Evolutionary conservation across 2,113 vertebrate species (phyloP).

Genomic region (Mirounga angustirostris): DNA sequence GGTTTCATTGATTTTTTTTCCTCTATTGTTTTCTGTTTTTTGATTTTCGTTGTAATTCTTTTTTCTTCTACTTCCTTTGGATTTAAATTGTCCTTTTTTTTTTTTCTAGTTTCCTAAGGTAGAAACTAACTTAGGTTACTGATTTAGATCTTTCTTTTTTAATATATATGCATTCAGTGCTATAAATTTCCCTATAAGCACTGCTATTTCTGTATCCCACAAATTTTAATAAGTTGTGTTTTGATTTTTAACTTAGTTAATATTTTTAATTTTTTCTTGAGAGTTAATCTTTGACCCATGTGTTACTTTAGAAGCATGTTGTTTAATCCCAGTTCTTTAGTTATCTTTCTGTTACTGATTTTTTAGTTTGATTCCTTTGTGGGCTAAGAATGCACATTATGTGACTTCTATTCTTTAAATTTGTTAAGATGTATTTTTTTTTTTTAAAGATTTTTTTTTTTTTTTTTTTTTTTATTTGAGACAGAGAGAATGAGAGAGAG

Average conservation of each 20-base stretch:
- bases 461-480: no score
- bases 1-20: not conserved
- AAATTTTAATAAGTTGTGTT: not conserved
- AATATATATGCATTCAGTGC: not conserved
- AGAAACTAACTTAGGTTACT: slow-evolving; percentile 3
- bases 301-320: not conserved
- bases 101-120: not conserved
- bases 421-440: not conserved
- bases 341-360: slow-evolving; percentile 7
- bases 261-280: not conserved
- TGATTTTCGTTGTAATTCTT: not conserved
- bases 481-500: no score
- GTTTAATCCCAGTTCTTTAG: not conserved
- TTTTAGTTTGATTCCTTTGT: not conserved
- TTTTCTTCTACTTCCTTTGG: not conserved
- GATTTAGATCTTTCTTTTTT: not conserved
- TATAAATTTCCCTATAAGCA: not conserved
- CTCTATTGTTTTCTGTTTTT: not conserved
- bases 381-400: not conserved
- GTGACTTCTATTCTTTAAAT: not conserved
- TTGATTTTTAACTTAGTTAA: not conserved
- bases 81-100: not conserved
- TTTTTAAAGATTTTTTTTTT: no score
- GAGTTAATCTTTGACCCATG: not conserved
- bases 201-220: not conserved